Percentiles rank a stretch among this genome's conserved stretches.
These are phyloP conservation scores for Pangasius djambal DNA, from an alignment of 2,797 vertebrate species.

Conservation along the genomic window DNA sequence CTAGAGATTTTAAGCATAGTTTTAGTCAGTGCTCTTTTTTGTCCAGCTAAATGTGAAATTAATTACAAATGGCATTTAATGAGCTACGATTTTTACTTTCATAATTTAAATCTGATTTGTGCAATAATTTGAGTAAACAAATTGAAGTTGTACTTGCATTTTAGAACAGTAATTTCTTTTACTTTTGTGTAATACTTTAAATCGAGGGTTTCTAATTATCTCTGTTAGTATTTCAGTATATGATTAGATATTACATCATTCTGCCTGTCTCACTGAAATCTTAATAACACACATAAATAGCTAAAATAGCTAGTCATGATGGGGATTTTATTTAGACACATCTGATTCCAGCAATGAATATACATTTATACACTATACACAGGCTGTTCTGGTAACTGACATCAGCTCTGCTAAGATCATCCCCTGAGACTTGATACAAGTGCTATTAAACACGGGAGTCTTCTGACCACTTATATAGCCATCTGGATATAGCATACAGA, in stretches of 20 bases:
- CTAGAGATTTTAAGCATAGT: not conserved
- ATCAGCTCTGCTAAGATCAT: not conserved
- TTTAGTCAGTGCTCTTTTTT: not conserved
- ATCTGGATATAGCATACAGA: not conserved
- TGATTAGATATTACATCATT: not conserved
- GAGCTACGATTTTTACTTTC: not conserved
- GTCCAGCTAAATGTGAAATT: not conserved
- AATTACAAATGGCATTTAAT: not conserved
- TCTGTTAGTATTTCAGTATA: not conserved
- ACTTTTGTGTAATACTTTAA: not conserved
- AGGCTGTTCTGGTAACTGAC: not conserved
- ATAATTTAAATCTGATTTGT: not conserved
- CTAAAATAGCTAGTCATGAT: not conserved
- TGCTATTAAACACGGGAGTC: not conserved
- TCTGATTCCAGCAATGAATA: not conserved
- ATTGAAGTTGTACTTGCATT: not conserved
- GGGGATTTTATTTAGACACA: not conserved
- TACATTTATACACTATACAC: not conserved
- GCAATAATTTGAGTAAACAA: not conserved
- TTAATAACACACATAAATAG: not conserved
- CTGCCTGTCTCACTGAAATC: no score
- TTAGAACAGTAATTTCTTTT: not conserved
- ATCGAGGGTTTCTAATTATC: not conserved
- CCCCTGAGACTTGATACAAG: slow-evolving; percentile 3
- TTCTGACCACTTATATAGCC: not conserved